Evolutionary conservation across 2,888 invertebrate genomes (phyloP).

Genomic region (Calliphora vomitoria): DNA sequence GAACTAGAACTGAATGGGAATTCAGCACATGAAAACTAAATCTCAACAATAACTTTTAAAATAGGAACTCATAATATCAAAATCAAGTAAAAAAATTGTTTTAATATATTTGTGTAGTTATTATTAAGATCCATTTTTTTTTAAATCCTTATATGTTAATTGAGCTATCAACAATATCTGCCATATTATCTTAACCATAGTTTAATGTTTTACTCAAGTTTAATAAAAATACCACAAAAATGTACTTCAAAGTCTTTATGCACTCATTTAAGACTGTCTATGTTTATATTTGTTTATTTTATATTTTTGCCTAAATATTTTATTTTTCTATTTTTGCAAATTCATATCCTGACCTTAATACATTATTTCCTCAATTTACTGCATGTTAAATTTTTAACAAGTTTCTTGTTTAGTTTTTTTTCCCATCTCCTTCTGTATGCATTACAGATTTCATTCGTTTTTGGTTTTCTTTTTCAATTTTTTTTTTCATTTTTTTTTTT

Average conservation of each 20-base stretch:
- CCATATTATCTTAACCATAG: too few relatives aligned
- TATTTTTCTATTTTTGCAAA: slow-evolving; percentile 29
- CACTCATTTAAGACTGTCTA: background rate
- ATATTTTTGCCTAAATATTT: background rate
- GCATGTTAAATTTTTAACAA: slow-evolving; percentile 74
- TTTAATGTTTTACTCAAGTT: background rate
- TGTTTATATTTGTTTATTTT: slow-evolving; percentile 13
- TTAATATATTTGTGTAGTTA: too few relatives aligned
- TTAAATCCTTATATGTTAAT: too few relatives aligned
- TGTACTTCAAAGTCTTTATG: background rate
- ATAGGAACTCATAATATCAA: too few relatives aligned
- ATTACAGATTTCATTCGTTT: slow-evolving; percentile 32
- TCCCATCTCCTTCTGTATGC: slow-evolving; percentile 40
- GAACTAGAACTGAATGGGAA: too few relatives aligned
- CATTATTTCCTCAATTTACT: slow-evolving; percentile 76
- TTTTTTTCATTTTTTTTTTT: too few relatives aligned
- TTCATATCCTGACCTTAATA: slow-evolving; percentile 74
- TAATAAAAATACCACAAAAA: background rate
- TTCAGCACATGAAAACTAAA: too few relatives aligned
- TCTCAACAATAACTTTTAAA: too few relatives aligned
- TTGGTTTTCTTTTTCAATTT: slow-evolving; percentile 6
- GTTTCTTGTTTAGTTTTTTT: slow-evolving; percentile 51
- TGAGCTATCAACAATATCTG: too few relatives aligned
- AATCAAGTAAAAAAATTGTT: too few relatives aligned
- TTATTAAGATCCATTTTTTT: too few relatives aligned